A percentile compares a stretch with the other conserved stretches of the same genome.
phyloP scores from a whole-genome alignment of 92 coral and sea anemone genomes.

The Porites rus region DNA sequence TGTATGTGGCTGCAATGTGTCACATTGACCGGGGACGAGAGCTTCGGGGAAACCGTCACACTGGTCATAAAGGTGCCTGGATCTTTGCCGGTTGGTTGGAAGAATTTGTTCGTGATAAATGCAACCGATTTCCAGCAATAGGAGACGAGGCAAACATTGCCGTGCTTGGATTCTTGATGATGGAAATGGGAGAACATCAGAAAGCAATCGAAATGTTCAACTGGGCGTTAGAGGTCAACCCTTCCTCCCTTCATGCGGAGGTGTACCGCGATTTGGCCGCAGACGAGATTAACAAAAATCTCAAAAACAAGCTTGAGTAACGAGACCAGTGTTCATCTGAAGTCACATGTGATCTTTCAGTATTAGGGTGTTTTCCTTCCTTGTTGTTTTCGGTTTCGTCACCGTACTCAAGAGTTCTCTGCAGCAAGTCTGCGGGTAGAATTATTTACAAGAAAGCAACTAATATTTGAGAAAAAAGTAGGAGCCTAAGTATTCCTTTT shows the following conservation, averaged over 20 bases:
- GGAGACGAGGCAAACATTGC: constrained; percentile 35
- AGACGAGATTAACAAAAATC: constrained; percentile 33
- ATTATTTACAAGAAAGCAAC: too few relatives aligned
- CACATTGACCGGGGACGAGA: constrained; percentile 38
- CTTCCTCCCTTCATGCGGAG: constrained; percentile 29
- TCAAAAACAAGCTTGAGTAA: constrained; percentile 15
- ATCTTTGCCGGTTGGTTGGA: constrained; percentile 35
- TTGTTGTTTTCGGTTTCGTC: too few relatives aligned
- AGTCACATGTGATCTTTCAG: constrained; percentile 6
- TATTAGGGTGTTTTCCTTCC: neutral
- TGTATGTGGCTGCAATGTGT: constrained; percentile 43
- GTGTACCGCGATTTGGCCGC: constrained; percentile 47
- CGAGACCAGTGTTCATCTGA: constrained; percentile 23
- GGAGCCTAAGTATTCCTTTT: too few relatives aligned
- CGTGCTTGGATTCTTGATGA: constrained; percentile 37
- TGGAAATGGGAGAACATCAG: constrained; percentile 40
- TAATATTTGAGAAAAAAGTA: too few relatives aligned
- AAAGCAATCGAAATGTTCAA: constrained; percentile 38
- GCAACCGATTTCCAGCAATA: constrained; percentile 35
- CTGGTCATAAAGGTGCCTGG: constrained; percentile 38
- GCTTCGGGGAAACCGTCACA: constrained; percentile 46
- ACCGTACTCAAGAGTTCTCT: too few relatives aligned
- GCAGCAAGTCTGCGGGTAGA: too few relatives aligned
- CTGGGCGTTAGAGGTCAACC: constrained; percentile 32
- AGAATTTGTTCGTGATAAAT: constrained; percentile 35